Percentiles rank a stretch among this genome's conserved stretches.
Conservation (phyloP, 23 tunicate genomes). For the Halocynthia aurantium region DNA sequence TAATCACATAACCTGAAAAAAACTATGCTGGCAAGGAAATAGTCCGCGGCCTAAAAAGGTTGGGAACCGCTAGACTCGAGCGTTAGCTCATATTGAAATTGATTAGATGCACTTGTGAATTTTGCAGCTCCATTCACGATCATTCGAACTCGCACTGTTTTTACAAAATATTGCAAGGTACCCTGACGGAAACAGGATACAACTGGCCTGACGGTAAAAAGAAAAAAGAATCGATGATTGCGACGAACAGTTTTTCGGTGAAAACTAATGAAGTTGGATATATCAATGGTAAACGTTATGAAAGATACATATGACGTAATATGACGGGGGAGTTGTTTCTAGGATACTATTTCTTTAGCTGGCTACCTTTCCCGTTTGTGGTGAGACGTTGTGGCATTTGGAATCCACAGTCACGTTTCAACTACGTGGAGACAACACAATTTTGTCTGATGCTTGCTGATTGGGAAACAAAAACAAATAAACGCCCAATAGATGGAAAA, state of each 20-base stretch:
- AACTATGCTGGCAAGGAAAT: no score
- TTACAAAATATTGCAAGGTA: conserved; percentile 74
- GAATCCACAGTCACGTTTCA: no score
- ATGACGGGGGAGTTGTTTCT: background rate
- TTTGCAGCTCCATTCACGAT: conserved; percentile 84
- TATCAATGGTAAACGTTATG: conserved; percentile 62
- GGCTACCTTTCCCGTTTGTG: background rate
- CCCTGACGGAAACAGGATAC: conserved; percentile 59
- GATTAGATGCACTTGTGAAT: no score
- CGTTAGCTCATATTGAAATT: no score
- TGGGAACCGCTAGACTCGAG: no score
- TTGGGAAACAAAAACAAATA: no score
- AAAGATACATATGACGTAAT: background rate
- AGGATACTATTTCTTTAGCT: background rate
- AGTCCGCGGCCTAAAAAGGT: no score
- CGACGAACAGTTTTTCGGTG: background rate
- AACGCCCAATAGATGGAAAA: no score
- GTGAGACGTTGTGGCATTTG: background rate
- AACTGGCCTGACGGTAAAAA: conserved; percentile 58
- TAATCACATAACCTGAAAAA: no score
- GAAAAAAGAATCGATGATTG: conserved; percentile 30
- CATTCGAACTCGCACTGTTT: conserved; percentile 90
- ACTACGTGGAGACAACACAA: no score
- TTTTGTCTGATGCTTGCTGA: no score
- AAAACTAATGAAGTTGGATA: conserved; percentile 62